phyloP scores from a whole-genome alignment of 2,888 invertebrate genomes.

The Amiota communis region DNA sequence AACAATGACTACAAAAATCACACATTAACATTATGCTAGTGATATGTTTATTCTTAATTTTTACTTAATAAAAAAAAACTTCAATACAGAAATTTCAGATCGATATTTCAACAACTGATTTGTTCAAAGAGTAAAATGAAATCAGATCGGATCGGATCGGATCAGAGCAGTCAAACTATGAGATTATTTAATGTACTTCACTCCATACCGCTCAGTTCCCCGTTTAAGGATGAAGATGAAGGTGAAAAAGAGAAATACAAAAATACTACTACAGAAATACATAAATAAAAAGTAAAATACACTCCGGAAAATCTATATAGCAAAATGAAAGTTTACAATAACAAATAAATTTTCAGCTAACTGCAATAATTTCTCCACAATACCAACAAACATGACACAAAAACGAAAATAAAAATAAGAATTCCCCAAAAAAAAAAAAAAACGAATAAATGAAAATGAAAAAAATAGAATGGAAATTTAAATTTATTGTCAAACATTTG shows the following conservation, averaged over 20 bases:
- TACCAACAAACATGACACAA: background rate
- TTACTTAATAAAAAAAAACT: too few relatives aligned
- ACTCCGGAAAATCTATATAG: background rate
- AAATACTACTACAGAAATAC: background rate
- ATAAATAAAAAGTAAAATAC: background rate
- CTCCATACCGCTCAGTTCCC: too few relatives aligned
- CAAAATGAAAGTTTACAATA: slow-evolving; percentile 15
- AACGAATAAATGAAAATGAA: background rate
- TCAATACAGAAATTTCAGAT: too few relatives aligned
- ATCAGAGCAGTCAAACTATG: too few relatives aligned
- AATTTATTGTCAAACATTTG: slow-evolving; percentile 25
- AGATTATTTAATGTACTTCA: too few relatives aligned
- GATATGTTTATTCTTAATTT: too few relatives aligned
- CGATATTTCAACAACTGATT: too few relatives aligned
- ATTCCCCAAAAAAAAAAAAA: background rate
- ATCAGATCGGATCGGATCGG: too few relatives aligned
- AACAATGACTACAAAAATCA: too few relatives aligned
- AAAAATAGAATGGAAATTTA: slow-evolving; percentile 19
- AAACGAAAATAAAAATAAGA: background rate
- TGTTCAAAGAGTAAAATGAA: too few relatives aligned
- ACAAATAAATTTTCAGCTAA: slow-evolving; percentile 23
- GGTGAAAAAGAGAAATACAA: background rate
- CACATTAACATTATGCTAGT: too few relatives aligned
- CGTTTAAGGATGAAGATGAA: background rate
- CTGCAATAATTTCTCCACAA: slow-evolving; percentile 16